These are phyloP conservation scores for Menidia beryllina DNA, from an alignment of 2,113 vertebrate species.

Conservation along the genomic window DNA sequence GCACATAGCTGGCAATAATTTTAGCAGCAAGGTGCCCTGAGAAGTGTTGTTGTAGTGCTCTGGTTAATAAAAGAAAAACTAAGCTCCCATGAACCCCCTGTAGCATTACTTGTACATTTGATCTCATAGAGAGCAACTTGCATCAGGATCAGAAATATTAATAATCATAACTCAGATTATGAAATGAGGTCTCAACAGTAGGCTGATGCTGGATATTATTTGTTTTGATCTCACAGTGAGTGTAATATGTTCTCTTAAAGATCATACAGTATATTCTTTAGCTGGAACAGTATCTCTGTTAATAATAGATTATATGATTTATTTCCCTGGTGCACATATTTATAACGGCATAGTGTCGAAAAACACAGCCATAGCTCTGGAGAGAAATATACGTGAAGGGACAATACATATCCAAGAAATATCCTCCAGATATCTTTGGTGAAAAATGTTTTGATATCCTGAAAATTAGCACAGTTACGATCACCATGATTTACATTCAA, in stretches of 20 bases:
- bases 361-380: not conserved
- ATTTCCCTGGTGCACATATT: not conserved
- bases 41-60: constrained; percentile 8
- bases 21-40: constrained; percentile 45
- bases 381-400: not conserved
- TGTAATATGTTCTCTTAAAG: constrained; percentile 18
- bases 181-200: constrained; percentile 30
- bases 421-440: not conserved
- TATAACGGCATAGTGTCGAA: not conserved
- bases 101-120: constrained; percentile 28
- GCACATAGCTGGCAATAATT: constrained; percentile 44
- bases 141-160: constrained; percentile 2
- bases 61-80: constrained; percentile 45
- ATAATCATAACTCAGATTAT: constrained; percentile 43
- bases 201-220: constrained; percentile 16
- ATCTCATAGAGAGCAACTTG: constrained; percentile 31
- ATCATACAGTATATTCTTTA: not conserved
- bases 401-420: constrained; percentile 9
- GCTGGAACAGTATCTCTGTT: constrained; percentile 8
- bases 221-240: constrained; percentile 17
- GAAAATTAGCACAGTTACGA: not conserved
- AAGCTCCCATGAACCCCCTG: not conserved
- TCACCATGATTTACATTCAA: too few species aligned
- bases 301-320: not conserved
- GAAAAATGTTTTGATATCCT: not conserved